Evolutionary conservation across 1,140 invertebrate genomes (phyloP).

Genomic region (Drosophila murphyi): DNA sequence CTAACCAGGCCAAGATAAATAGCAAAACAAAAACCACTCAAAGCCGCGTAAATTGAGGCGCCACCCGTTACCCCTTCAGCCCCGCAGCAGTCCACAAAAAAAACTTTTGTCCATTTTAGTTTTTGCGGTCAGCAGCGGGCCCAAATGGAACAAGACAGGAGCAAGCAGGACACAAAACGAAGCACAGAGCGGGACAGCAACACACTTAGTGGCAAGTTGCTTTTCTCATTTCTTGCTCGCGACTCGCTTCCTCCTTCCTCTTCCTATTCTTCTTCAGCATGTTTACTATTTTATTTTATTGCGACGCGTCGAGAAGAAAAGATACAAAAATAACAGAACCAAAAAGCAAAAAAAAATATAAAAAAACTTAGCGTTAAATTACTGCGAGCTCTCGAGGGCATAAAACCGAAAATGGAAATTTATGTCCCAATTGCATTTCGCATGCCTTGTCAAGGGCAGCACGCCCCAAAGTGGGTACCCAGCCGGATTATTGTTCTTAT

Average conservation of each 20-base stretch:
- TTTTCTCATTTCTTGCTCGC: slow-evolving; percentile 57
- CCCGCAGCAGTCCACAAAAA: neutral
- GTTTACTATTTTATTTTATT: slow-evolving; percentile 69
- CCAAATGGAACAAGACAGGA: slow-evolving; percentile 3
- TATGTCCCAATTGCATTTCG: slow-evolving; percentile 80
- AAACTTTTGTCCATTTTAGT: slow-evolving; percentile 41
- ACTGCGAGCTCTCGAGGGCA: slow-evolving; percentile 74
- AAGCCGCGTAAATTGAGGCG: slow-evolving; percentile 71
- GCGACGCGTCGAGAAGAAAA: slow-evolving; percentile 37
- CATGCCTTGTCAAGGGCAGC: neutral
- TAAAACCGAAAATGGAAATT: slow-evolving; percentile 80
- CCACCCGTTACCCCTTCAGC: slow-evolving; percentile 19
- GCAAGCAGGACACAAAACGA: neutral
- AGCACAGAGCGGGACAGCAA: slow-evolving; percentile 8
- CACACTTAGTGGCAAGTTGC: slow-evolving; percentile 63
- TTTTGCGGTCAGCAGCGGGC: slow-evolving; percentile 31
- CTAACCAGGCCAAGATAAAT: slow-evolving; percentile 76
- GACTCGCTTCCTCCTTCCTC: slow-evolving; percentile 57
- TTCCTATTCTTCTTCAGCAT: slow-evolving; percentile 53
- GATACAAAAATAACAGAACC: slow-evolving; percentile 7
- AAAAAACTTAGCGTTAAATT: slow-evolving; percentile 81
- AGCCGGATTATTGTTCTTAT: slow-evolving; percentile 62
- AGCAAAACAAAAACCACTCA: slow-evolving; percentile 79
- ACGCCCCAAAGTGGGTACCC: slow-evolving; percentile 25
- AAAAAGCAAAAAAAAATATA: slow-evolving; percentile 8